Conservation (phyloP, 2,113 vertebrate genomes). For the Andinoacara biseriatus region DNA sequence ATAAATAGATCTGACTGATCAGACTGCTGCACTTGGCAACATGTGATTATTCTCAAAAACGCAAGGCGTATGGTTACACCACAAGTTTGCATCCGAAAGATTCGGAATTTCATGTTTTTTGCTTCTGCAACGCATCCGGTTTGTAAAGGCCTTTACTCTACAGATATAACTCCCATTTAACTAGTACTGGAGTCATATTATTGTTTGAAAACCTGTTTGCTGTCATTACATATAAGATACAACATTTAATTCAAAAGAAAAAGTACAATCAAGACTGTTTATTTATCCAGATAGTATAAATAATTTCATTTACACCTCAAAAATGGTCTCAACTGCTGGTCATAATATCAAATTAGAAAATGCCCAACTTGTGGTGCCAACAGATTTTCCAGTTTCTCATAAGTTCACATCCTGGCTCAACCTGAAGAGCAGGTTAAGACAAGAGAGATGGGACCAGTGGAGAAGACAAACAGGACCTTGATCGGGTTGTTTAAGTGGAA, state of each 20-base stretch:
- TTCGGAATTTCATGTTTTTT: too few relatives aligned
- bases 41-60: too few relatives aligned
- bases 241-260: background rate
- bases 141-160: background rate
- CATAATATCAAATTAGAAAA: background rate
- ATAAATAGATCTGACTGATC: too few relatives aligned
- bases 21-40: too few relatives aligned
- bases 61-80: too few relatives aligned
- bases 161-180: background rate
- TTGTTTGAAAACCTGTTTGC: background rate
- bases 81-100: too few relatives aligned
- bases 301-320: background rate
- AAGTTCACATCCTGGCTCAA: constrained; percentile 21
- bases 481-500: background rate
- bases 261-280: background rate
- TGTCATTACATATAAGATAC: background rate
- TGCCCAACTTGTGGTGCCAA: background rate
- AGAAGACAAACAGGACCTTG: constrained; percentile 13
- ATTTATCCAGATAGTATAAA: background rate
- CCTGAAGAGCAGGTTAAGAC: constrained; percentile 53
- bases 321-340: background rate
- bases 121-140: too few relatives aligned
- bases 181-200: background rate
- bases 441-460: constrained; percentile 1
- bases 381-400: background rate